Evolutionary conservation across 1,140 invertebrate species (phyloP).

Genomic region (Propsilocerus akamusi): DNA sequence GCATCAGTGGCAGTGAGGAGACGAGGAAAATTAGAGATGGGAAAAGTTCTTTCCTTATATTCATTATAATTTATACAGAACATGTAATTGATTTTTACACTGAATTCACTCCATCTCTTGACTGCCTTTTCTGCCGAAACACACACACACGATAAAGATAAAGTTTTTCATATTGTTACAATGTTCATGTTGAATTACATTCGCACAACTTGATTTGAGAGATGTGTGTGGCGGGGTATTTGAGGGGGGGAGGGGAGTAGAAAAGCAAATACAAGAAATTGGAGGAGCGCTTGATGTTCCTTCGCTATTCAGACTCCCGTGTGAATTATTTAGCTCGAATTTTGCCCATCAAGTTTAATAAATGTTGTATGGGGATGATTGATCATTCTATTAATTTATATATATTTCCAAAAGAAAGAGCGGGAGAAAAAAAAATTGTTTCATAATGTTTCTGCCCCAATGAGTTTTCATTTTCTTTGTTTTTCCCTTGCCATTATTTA

Average conservation of each 20-base stretch:
- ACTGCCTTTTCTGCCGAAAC: too few relatives aligned
- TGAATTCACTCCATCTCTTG: background rate
- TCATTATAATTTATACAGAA: background rate
- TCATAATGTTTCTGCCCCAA: slow-evolving; percentile 1
- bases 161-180: too few relatives aligned
- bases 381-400: slow-evolving; percentile 4
- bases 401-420: background rate
- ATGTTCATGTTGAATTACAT: too few relatives aligned
- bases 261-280: too few relatives aligned
- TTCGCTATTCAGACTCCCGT: too few relatives aligned
- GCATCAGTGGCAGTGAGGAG: background rate
- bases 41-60: background rate
- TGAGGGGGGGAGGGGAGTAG: too few relatives aligned
- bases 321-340: background rate
- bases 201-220: too few relatives aligned
- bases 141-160: too few relatives aligned
- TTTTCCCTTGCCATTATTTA: too few relatives aligned
- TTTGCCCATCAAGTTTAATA: background rate
- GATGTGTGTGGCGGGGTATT: too few relatives aligned
- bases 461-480: slow-evolving; percentile 1
- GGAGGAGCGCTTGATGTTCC: too few relatives aligned
- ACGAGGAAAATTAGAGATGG: background rate
- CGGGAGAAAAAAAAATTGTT: background rate
- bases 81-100: background rate
- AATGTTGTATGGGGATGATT: background rate